Evolutionary conservation across 1,140 invertebrate genomes (phyloP).

Genomic region (Microplitis mediator): DNA sequence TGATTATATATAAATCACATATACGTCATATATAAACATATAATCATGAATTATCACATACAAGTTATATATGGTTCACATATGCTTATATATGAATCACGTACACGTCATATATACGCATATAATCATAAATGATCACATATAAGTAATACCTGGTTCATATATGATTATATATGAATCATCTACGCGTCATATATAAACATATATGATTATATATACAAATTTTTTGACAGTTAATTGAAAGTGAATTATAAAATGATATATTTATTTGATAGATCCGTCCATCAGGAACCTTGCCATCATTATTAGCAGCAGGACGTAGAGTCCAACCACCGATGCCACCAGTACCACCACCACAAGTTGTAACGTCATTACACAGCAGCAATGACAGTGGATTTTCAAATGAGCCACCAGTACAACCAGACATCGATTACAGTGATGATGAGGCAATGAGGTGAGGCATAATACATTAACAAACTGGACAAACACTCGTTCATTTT

Average conservation of each 20-base stretch:
- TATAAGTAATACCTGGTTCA: too few species aligned
- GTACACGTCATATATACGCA: too few species aligned
- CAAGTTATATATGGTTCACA: too few species aligned
- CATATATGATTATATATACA: too few species aligned
- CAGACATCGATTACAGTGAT: slow-evolving; percentile 88
- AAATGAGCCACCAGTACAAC: slow-evolving; percentile 85
- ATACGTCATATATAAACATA: too few species aligned
- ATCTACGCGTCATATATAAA: too few species aligned
- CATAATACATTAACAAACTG: slow-evolving; percentile 2
- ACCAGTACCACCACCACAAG: slow-evolving; percentile 62
- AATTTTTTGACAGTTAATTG: neutral
- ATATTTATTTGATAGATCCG: slow-evolving; percentile 49
- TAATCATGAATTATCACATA: too few species aligned
- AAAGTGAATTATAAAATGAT: neutral
- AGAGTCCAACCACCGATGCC: slow-evolving; percentile 59
- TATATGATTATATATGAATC: too few species aligned
- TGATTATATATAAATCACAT: too few species aligned
- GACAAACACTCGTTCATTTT: slow-evolving; percentile 10
- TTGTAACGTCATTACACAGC: slow-evolving; percentile 78
- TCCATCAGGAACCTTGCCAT: slow-evolving; percentile 59
- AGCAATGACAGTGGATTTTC: slow-evolving; percentile 91
- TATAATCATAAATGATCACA: too few species aligned
- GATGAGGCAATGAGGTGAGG: slow-evolving; percentile 83
- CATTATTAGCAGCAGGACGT: slow-evolving; percentile 53
- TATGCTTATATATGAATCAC: too few species aligned